These are phyloP conservation scores for Megalops atlanticus DNA, from an alignment of 2,113 vertebrate genomes.

Conservation along the genomic window DNA sequence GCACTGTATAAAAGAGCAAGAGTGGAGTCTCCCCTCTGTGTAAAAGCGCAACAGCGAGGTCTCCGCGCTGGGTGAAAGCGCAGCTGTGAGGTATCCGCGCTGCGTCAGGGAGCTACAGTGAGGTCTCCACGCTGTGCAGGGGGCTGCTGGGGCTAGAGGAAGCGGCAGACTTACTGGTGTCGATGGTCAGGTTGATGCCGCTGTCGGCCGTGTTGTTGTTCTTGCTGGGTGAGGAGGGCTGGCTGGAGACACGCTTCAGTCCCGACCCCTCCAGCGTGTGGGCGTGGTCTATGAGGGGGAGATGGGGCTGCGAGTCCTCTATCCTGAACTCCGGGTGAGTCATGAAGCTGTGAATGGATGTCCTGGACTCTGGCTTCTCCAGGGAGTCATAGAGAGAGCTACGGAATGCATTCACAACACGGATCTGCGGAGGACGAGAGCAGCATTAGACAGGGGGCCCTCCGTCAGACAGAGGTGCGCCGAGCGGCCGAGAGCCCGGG, in stretches of 20 bases:
- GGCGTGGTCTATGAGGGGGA: slow-evolving; percentile 95
- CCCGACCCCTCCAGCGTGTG: slow-evolving; percentile 89
- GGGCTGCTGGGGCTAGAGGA: slow-evolving; percentile 97
- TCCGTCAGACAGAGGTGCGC: slow-evolving; percentile 53
- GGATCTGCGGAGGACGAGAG: slow-evolving; percentile 80
- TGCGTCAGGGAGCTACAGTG: slow-evolving; percentile 81
- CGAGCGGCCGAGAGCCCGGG: slow-evolving; percentile 40
- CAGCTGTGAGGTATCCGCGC: not conserved
- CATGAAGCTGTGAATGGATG: slow-evolving; percentile 99
- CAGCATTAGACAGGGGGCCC: slow-evolving; percentile 42
- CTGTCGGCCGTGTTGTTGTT: slow-evolving; percentile 99
- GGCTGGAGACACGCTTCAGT: slow-evolving; percentile 88
- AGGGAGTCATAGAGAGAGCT: slow-evolving; percentile 99
- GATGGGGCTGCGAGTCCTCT: slow-evolving; percentile 95
- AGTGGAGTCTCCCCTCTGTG: not conserved
- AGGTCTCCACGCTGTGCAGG: slow-evolving; percentile 99
- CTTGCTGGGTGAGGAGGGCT: slow-evolving; percentile 94
- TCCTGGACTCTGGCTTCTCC: slow-evolving; percentile 98
- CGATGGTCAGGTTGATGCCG: slow-evolving; percentile 95
- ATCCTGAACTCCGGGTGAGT: slow-evolving; percentile 98
- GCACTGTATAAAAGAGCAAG: not conserved
- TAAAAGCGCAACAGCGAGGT: too few species aligned
- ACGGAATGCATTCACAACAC: slow-evolving; percentile 99
- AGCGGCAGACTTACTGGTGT: slow-evolving; percentile 97
- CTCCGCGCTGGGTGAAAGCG: not conserved